Conservation (phyloP, 2,888 invertebrate genomes). For the Orgyia antiqua region DNA sequence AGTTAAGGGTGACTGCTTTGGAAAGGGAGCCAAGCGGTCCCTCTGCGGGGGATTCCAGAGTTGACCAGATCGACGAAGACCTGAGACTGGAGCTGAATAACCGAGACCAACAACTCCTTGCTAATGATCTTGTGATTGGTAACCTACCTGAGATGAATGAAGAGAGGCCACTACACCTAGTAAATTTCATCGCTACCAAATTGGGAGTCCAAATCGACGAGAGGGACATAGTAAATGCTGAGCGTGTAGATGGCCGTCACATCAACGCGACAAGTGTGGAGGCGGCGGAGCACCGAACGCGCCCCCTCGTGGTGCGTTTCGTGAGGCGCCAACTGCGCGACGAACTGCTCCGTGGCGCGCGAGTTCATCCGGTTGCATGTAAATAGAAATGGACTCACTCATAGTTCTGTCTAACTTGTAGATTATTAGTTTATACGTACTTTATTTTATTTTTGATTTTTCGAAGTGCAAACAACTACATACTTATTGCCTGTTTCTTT, state of each 20-base stretch:
- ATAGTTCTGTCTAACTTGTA: too few species aligned
- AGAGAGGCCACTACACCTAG: slow-evolving; percentile 3
- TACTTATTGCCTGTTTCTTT: too few species aligned
- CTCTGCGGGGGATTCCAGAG: background rate
- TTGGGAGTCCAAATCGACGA: slow-evolving; percentile 2
- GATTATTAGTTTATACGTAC: too few species aligned
- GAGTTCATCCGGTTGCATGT: too few species aligned
- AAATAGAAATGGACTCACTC: too few species aligned
- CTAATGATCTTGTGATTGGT: slow-evolving; percentile 6
- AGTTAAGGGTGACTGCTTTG: background rate
- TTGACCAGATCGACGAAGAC: background rate
- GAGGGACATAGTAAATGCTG: slow-evolving; percentile 5
- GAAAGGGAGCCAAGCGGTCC: background rate
- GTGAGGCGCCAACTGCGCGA: slow-evolving; percentile 10
- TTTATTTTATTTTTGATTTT: too few species aligned
- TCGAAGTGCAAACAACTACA: too few species aligned
- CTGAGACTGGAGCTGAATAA: slow-evolving; percentile 4
- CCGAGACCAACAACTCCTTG: slow-evolving; percentile 6
- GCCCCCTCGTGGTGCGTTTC: slow-evolving; percentile 9
- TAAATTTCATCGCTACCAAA: background rate
- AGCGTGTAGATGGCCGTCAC: slow-evolving; percentile 1
- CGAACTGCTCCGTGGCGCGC: slow-evolving; percentile 11
- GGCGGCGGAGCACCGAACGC: background rate
- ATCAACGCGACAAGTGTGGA: background rate
- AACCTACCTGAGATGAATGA: slow-evolving; percentile 1